Base-by-base conservation (phyloP, 1,140 invertebrate species). In the Procambarus virginalis region DNA sequence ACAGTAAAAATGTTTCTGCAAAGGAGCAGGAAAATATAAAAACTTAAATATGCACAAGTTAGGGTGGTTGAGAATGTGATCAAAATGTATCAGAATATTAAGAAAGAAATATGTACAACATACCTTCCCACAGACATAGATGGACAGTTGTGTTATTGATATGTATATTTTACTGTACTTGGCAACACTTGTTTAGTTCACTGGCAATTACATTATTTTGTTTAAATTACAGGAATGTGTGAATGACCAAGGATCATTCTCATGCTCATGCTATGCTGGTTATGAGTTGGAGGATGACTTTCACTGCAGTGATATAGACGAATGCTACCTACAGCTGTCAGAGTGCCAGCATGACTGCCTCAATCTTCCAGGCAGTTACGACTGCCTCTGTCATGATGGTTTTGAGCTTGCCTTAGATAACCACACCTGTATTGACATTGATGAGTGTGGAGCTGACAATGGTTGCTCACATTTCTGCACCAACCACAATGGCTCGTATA, bases 401-500 rank as follows among this genome's bases (percentile, higher is more conserved):
- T 96, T 95, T 94, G 94, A 80, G 94, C 94, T 89, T 94, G 94
- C 58, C 94, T 93, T 83, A 78, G 93, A 96, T 95, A 85, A 92
- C 93, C n/a, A 93, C 91, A 94, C 93, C 2, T 97, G 97, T 92
- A 93, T 94, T 58, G 94, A 94, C 91, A 80, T 94, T 20, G 94
- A 95, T 76, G 94, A 93, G 80, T 92, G 92, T 87, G 82, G 86
- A 20, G 80, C 55, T 45, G 82, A 87, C 76, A 94, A 93, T 49
- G 90, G 89, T 0, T 93, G 93, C 84, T 92, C 93, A 17, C 89
- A 94, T 88, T 93, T 93, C 22, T 97, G 97, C 93, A 95, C 96
- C 48, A 98, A 98, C 93, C 95, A 95, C 8, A 96, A 96, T 92
- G 97, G 97, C 82, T 95, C 96, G 8, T 98, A 96, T 93, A 95